phyloP scores from a whole-genome alignment of 2,888 invertebrate species.

The Lycophotia porphyrea region DNA sequence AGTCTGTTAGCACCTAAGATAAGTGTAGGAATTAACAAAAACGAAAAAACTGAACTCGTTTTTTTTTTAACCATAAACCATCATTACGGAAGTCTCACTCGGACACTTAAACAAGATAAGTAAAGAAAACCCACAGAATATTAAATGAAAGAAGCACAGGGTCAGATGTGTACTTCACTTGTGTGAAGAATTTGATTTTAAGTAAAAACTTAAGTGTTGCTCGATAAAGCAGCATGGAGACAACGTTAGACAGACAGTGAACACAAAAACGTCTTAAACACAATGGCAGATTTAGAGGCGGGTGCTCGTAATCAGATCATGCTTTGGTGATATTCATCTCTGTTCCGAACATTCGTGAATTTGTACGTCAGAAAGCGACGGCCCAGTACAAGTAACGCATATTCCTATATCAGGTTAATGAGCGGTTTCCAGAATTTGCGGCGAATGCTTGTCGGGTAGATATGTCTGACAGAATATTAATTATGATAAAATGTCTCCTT shows the following conservation, averaged over 20 bases:
- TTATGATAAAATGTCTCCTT: slow-evolving; percentile 33
- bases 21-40: too few relatives aligned
- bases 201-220: too few relatives aligned
- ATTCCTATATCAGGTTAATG: not conserved
- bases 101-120: not conserved
- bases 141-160: not conserved
- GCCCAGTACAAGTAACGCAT: not conserved
- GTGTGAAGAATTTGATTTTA: not conserved
- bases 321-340: not conserved
- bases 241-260: not conserved
- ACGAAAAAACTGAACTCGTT: not conserved
- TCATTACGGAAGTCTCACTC: not conserved
- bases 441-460: slow-evolving; percentile 3
- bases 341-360: not conserved
- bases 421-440: slow-evolving; percentile 17
- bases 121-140: not conserved
- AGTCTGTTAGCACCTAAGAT: not conserved
- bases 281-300: not conserved
- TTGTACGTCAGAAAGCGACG: not conserved
- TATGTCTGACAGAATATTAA: slow-evolving; percentile 11
- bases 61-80: not conserved
- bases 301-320: not conserved
- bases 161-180: not conserved
- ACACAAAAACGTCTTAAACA: not conserved
- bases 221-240: not conserved